A percentile compares a stretch with the other conserved stretches of the same genome.
Conservation (phyloP, 1,140 invertebrate species). For the Papilio aristodemus region DNA sequence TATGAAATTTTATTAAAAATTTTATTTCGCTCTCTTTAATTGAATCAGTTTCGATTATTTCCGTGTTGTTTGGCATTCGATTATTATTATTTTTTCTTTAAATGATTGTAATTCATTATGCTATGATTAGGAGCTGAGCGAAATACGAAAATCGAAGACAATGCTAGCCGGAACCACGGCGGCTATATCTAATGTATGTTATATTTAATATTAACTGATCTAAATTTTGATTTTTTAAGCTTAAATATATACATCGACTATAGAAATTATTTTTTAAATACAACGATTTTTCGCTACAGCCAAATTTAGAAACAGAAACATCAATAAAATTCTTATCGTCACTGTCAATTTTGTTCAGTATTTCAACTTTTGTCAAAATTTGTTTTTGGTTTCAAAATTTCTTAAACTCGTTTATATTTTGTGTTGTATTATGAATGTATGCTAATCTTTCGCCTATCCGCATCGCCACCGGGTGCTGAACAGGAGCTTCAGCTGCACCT, state of each 20-base stretch:
- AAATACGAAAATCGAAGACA: conserved; percentile 36
- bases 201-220: conserved; percentile 35
- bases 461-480: conserved; percentile 65
- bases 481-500: conserved; percentile 92
- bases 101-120: conserved; percentile 34
- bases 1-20: conserved; percentile 28
- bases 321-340: background rate
- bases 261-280: conserved; percentile 7
- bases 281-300: conserved; percentile 31
- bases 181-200: conserved; percentile 34
- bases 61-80: conserved; percentile 18
- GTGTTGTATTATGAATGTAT: conserved; percentile 54
- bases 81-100: conserved; percentile 27
- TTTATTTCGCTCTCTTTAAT: conserved; percentile 23
- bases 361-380: conserved; percentile 56
- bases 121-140: conserved; percentile 35
- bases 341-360: conserved; percentile 42
- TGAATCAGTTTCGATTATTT: conserved; percentile 24
- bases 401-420: conserved; percentile 30
- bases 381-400: conserved; percentile 46
- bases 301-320: conserved; percentile 7
- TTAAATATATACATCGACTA: conserved; percentile 33
- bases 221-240: conserved; percentile 35
- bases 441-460: conserved; percentile 75
- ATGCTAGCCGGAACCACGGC: conserved; percentile 34